Base-by-base conservation (phyloP, 2,113 vertebrate genomes). In the Neofelis nebulosa region DNA sequence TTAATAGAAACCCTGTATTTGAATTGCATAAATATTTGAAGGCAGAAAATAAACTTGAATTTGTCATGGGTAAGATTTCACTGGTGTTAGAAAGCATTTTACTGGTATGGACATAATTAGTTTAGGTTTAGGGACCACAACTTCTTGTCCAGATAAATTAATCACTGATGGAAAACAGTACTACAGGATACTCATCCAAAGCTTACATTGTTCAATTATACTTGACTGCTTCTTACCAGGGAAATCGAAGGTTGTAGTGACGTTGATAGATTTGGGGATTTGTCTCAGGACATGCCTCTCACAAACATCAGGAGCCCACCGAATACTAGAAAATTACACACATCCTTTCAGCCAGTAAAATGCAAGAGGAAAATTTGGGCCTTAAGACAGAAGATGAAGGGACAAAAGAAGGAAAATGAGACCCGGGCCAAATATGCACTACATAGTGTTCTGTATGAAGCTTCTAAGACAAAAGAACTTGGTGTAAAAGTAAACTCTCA, bases 221-320 rank as follows among this genome's bases (percentile, higher is more conserved):
- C 41, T 94, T 41, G 68, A 63, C 82, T 96, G 86, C 33, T 96
- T 97, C 96, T 86, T 90, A 85, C 96, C 93, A 89, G 81, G 50
- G 63, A 89, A 68, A 84, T 96, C n/a, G 2, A 21, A 91, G 84
- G 61, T 69, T 76, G 79, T 41, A 84, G 88, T 98, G 66, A 92
- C 84, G 80, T 82, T 98, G 81, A 94, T 57, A 94, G 76, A 94
- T 96, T 86, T 63, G n/a, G 15, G 57, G 50, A 91, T 93, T 93
- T 97, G 50, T 96, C 92, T 96, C 52, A 52, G 50, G 88, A 91
- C 76, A 63, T 95, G 79, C n/a, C 23, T 86, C 94, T 93, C 0
- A 0, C 69, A 3, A 69, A 95, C 12, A 0, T 92, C 81, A 21
- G 33, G 83, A 93, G 38, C 21, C 74, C 55, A 94, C 84, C 97